These are phyloP conservation scores for Tricholaema leucomelas DNA, from an alignment of 2,113 vertebrate species.

Conservation along the genomic window DNA sequence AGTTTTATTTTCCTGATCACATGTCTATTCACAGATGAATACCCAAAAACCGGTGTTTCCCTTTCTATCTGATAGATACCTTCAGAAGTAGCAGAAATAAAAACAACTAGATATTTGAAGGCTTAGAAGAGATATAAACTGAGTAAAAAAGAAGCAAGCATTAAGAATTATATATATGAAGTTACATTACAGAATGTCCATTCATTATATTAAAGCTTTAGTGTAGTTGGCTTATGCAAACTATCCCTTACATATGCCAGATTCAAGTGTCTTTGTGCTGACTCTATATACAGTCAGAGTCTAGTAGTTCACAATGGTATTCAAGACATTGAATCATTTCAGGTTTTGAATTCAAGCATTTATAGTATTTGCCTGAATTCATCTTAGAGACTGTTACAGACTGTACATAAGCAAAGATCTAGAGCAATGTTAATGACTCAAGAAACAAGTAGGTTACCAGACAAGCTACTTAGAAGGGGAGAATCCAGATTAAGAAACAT, in stretches of 20 bases:
- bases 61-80: not conserved
- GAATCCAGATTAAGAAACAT: not conserved
- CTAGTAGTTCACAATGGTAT: not conserved
- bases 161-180: not conserved
- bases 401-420: not conserved
- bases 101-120: not conserved
- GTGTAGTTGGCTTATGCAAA: not conserved
- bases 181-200: not conserved
- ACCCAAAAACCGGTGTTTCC: not conserved
- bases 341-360: not conserved
- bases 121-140: not conserved
- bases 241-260: not conserved
- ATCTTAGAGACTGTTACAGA: not conserved
- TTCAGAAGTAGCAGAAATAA: not conserved
- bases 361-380: not conserved
- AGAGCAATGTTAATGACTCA: not conserved
- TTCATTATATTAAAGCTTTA: not conserved
- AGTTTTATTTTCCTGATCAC: not conserved
- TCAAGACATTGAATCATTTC: not conserved
- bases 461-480: not conserved
- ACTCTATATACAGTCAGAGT: not conserved
- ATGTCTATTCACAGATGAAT: not conserved
- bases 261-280: not conserved
- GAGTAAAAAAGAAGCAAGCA: not conserved
- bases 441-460: not conserved